Conservation (phyloP, 1,140 invertebrate species). For the Solen grandis region DNA sequence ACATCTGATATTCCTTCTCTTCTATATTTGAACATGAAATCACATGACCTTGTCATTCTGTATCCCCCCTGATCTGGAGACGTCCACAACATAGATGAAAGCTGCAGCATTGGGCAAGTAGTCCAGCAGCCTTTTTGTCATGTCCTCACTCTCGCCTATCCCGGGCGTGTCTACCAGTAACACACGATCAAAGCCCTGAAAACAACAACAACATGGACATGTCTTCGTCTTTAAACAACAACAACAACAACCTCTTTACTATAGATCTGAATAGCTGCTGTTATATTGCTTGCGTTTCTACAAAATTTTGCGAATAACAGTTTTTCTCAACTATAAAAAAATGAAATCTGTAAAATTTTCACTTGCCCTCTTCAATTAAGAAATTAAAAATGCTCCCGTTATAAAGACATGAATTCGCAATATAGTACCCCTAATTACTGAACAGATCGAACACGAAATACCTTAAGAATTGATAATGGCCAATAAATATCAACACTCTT, state of each 20-base stretch:
- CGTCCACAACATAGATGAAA: slow-evolving; percentile 70
- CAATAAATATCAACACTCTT: background rate
- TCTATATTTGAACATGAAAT: too few relatives aligned
- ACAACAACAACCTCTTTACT: background rate
- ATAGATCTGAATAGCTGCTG: background rate
- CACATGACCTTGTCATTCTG: slow-evolving; percentile 69
- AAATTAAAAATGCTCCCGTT: background rate
- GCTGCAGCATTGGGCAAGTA: slow-evolving; percentile 64
- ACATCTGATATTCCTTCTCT: too few relatives aligned
- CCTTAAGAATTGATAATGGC: background rate
- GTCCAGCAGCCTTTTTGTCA: slow-evolving; percentile 49
- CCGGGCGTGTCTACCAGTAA: slow-evolving; percentile 68
- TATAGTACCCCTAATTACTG: background rate
- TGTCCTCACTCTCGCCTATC: slow-evolving; percentile 62
- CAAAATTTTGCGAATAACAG: too few relatives aligned
- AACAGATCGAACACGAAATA: background rate
- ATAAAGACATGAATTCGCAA: background rate
- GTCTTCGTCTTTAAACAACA: background rate
- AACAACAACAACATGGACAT: background rate
- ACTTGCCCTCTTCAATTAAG: background rate
- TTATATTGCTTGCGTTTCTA: background rate
- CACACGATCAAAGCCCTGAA: too few relatives aligned
- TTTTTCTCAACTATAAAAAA: background rate
- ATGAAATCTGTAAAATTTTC: background rate
- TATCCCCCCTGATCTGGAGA: slow-evolving; percentile 63